A percentile compares a stretch with the other conserved stretches of the same genome.
These are phyloP conservation scores for Muscicapa striata DNA, from an alignment of 2,797 vertebrate genomes.

Conservation along the genomic window DNA sequence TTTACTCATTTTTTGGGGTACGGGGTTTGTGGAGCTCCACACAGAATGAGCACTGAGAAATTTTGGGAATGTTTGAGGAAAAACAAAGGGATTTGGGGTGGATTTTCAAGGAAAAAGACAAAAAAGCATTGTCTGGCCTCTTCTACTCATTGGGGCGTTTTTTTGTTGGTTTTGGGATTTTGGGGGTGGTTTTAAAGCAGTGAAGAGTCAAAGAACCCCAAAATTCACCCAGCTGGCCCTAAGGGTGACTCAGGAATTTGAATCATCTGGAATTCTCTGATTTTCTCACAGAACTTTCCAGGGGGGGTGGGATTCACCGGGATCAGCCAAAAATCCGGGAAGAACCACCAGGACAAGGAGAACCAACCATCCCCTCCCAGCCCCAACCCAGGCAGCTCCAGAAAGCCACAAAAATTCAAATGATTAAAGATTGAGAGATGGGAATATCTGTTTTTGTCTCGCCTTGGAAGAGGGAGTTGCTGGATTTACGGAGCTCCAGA, in stretches of 20 bases:
- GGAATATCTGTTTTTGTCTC: accelerated
- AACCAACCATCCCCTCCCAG: not conserved
- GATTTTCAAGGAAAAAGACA: not conserved
- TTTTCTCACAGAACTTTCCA: accelerated
- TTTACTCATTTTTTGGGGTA: accelerated
- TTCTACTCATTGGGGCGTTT: accelerated
- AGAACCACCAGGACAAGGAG: not conserved
- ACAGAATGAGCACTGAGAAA: accelerated
- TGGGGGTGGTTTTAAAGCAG: accelerated
- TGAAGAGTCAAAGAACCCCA: not conserved
- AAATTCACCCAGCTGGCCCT: not conserved
- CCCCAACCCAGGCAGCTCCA: not conserved
- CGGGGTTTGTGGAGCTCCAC: accelerated
- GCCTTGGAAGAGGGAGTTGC: accelerated
- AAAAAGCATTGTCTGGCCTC: too few relatives aligned
- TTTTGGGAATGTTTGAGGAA: not conserved
- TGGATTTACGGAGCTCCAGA: not conserved
- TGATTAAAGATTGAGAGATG: accelerated
- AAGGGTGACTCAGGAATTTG: accelerated
- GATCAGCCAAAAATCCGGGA: not conserved
- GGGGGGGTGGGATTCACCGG: accelerated
- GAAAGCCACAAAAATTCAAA: not conserved
- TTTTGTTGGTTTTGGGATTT: not conserved
- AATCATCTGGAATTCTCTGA: accelerated
- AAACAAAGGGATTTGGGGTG: accelerated